Conservation (phyloP, 2,888 invertebrate genomes). For the Drosophila pullipes region DNA sequence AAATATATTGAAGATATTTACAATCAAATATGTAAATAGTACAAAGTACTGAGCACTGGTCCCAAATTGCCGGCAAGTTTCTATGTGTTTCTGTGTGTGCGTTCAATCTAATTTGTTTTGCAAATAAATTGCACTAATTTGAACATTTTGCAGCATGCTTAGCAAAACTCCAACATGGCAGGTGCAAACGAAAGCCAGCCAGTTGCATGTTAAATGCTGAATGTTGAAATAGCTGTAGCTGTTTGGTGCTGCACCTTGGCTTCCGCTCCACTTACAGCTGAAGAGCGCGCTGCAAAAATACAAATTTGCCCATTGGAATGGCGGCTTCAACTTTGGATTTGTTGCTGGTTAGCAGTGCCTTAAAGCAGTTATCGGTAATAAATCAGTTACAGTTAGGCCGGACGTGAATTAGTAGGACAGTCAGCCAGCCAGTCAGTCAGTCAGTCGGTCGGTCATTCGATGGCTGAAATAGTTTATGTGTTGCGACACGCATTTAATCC, state of each 20-base stretch:
- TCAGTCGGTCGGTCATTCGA: neutral
- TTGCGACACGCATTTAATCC: neutral
- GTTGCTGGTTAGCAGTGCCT: slow-evolving; percentile 43
- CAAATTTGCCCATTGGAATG: slow-evolving; percentile 15
- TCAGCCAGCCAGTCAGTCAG: neutral
- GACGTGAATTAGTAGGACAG: neutral
- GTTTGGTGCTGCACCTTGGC: slow-evolving; percentile 24
- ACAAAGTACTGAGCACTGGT: neutral
- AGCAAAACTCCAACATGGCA: slow-evolving; percentile 14
- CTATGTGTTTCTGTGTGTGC: neutral
- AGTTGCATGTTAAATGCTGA: slow-evolving; percentile 11
- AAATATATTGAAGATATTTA: neutral
- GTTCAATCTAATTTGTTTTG: slow-evolving; percentile 23
- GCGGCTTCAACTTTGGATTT: slow-evolving; percentile 53
- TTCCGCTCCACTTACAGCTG: slow-evolving; percentile 70
- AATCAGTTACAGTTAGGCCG: neutral
- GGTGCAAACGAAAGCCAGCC: slow-evolving; percentile 20
- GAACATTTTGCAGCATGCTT: slow-evolving; percentile 15
- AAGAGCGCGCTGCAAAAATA: slow-evolving; percentile 19
- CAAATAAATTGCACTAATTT: slow-evolving; percentile 51
- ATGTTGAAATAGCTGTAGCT: slow-evolving; percentile 12
- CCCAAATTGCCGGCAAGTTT: neutral
- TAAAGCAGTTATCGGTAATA: slow-evolving; percentile 64
- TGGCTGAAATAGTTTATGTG: neutral
- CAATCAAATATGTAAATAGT: neutral